A percentile compares a stretch with the other conserved stretches of the same genome.
Evolutionary conservation across 2,888 invertebrate genomes (phyloP).

Genomic region (Hydraecia micacea): DNA sequence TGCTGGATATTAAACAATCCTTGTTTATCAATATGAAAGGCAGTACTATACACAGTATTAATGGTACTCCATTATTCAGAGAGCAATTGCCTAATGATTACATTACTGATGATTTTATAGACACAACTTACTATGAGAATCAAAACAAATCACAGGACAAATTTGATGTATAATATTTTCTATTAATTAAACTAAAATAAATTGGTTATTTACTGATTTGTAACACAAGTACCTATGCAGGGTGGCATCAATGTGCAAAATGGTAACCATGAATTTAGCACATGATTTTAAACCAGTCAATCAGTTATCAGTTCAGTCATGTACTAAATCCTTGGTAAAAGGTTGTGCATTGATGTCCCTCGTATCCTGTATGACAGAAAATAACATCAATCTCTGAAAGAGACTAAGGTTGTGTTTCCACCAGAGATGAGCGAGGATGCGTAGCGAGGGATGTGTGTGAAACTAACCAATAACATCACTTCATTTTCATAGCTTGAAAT

Average conservation of each 20-base stretch:
- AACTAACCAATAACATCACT: too few species aligned
- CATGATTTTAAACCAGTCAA: too few species aligned
- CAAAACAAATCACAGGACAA: background rate
- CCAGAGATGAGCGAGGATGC: too few species aligned
- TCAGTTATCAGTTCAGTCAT: background rate
- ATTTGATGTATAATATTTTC: background rate
- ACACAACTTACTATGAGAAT: background rate
- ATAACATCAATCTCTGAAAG: too few species aligned
- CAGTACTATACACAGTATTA: slow-evolving; percentile 6
- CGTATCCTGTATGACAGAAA: background rate
- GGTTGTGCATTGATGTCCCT: background rate
- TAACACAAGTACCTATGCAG: background rate
- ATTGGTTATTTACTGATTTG: background rate
- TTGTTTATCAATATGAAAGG: slow-evolving; percentile 34
- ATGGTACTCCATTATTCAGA: background rate
- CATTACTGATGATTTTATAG: background rate
- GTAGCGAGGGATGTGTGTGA: too few species aligned
- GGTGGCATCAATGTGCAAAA: too few species aligned
- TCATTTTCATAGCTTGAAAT: too few species aligned
- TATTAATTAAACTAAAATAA: background rate
- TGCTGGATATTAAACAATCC: slow-evolving; percentile 14
- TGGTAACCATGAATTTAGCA: too few species aligned
- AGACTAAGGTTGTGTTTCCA: too few species aligned
- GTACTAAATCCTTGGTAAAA: background rate
- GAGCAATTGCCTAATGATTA: background rate